A percentile compares a stretch with the other conserved stretches of the same genome.
Evolutionary conservation across 2,113 vertebrate species (phyloP).

Genomic region (Alethe diademata): DNA sequence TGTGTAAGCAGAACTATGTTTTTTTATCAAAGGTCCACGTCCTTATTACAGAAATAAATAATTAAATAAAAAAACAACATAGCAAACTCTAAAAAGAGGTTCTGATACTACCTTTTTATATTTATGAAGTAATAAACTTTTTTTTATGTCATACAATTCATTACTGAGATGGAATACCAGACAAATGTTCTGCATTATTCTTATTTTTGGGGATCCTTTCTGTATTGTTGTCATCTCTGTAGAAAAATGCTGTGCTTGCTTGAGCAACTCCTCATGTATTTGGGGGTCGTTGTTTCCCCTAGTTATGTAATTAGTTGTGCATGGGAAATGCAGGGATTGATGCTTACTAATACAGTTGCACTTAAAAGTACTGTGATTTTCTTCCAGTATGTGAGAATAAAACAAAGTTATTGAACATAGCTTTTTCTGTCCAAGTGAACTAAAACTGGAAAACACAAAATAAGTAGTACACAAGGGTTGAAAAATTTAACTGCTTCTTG

Average conservation of each 20-base stretch:
- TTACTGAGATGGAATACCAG: not conserved
- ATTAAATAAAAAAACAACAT: not conserved
- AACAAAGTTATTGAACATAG: not conserved
- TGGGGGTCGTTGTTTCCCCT: not conserved
- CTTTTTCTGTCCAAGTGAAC: not conserved
- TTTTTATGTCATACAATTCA: not conserved
- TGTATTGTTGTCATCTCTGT: not conserved
- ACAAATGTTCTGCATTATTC: not conserved
- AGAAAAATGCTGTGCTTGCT: not conserved
- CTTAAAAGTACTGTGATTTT: not conserved
- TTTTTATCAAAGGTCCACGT: not conserved
- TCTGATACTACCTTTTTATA: not conserved
- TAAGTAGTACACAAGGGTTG: not conserved
- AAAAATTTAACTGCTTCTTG: not conserved
- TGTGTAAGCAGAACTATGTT: not conserved
- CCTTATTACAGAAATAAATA: not conserved
- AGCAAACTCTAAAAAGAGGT: not conserved
- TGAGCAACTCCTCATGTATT: not conserved
- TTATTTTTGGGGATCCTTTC: not conserved
- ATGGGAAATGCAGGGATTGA: not conserved
- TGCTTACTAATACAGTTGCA: not conserved
- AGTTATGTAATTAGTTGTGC: not conserved
- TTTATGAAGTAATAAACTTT: not conserved
- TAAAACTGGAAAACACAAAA: not conserved
- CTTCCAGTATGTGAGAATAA: not conserved